Percentiles rank a stretch among this genome's conserved stretches.
Conservation (phyloP, 2,888 invertebrate genomes). For the Chrysolina americana region DNA sequence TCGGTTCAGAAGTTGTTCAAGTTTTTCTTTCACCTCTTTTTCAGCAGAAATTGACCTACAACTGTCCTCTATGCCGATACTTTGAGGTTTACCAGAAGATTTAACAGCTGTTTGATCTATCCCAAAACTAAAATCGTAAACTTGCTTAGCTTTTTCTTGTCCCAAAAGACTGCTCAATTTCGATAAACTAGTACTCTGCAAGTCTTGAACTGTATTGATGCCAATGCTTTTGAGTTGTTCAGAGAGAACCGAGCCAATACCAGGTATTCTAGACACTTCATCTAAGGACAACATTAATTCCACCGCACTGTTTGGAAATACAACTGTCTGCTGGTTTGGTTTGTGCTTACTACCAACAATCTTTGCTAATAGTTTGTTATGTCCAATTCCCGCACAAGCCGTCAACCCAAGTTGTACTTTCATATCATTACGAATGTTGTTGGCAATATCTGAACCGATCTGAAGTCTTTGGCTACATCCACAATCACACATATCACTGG, state of each 20-base stretch:
- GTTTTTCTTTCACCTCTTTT: slow-evolving; percentile 82
- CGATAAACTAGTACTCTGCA: slow-evolving; percentile 75
- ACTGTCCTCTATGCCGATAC: slow-evolving; percentile 85
- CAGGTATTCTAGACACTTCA: slow-evolving; percentile 78
- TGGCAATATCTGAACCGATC: slow-evolving; percentile 82
- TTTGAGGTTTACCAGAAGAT: slow-evolving; percentile 82
- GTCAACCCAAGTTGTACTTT: slow-evolving; percentile 80
- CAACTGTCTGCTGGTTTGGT: slow-evolving; percentile 86
- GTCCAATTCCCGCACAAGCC: slow-evolving; percentile 86
- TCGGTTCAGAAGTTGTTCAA: slow-evolving; percentile 78
- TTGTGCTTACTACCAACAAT: slow-evolving; percentile 81
- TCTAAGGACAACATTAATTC: slow-evolving; percentile 78
- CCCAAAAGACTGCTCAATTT: slow-evolving; percentile 74
- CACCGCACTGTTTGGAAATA: slow-evolving; percentile 79
- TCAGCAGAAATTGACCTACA: slow-evolving; percentile 82
- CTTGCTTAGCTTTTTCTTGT: slow-evolving; percentile 77
- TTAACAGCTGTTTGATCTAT: slow-evolving; percentile 82
- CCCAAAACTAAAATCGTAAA: slow-evolving; percentile 82
- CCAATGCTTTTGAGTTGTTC: slow-evolving; percentile 77
- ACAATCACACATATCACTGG: slow-evolving; percentile 76
- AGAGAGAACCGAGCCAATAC: slow-evolving; percentile 82
- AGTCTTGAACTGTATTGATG: slow-evolving; percentile 77
- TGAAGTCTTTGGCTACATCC: slow-evolving; percentile 81
- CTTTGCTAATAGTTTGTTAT: slow-evolving; percentile 89
- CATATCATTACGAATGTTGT: slow-evolving; percentile 81